These are phyloP conservation scores for Zaprionus ornatus DNA, from an alignment of 1,140 invertebrate genomes.

Conservation along the genomic window DNA sequence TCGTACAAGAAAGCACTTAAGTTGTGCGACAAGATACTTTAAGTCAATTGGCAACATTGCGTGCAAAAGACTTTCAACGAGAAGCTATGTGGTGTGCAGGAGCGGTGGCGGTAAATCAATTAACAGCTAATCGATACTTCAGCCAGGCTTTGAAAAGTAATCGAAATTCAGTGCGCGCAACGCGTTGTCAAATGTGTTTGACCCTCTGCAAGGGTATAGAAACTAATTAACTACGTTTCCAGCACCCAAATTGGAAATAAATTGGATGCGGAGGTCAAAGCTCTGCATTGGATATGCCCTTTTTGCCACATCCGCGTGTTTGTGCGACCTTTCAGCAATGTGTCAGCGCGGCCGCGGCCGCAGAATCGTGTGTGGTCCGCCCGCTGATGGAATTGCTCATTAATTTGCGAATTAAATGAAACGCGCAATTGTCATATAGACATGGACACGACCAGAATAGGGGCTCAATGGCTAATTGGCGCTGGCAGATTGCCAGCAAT, in stretches of 20 bases:
- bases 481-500: conserved; percentile 37
- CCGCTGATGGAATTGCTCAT: conserved; percentile 31
- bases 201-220: neutral
- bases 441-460: neutral
- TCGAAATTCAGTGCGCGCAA: neutral
- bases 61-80: too few relatives aligned
- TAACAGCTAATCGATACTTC: neutral
- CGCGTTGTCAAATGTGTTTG: neutral
- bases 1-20: too few relatives aligned
- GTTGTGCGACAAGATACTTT: too few relatives aligned
- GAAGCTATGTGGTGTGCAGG: too few relatives aligned
- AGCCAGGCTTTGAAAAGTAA: neutral
- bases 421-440: conserved; percentile 32
- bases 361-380: conserved; percentile 14
- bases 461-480: conserved; percentile 31
- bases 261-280: conserved; percentile 3
- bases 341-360: neutral
- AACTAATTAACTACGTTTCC: neutral
- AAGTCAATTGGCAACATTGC: too few relatives aligned
- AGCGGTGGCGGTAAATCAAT: neutral
- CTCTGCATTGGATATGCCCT: neutral
- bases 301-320: neutral
- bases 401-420: conserved; percentile 43
- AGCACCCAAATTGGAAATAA: neutral
- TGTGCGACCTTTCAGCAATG: conserved; percentile 3